Conservation (phyloP, 2,888 invertebrate species). For the Clistopyga incitator region DNA sequence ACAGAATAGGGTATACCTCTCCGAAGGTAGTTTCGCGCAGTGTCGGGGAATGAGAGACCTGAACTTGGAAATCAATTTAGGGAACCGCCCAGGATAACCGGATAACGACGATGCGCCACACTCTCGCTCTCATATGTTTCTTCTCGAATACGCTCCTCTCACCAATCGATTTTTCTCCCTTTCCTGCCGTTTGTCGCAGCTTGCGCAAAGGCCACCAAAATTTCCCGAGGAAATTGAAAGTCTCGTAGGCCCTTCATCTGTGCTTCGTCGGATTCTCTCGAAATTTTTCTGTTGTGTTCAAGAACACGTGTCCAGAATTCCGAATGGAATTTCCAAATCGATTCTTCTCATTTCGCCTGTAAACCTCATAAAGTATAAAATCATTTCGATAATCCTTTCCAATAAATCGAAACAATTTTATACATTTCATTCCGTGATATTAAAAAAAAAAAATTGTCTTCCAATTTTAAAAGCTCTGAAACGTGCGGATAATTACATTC, state of each 20-base stretch:
- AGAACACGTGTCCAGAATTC: no score
- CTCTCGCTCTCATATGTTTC: slow-evolving; percentile 55
- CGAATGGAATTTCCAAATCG: no score
- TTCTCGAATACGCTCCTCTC: slow-evolving; percentile 45
- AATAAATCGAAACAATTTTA: no score
- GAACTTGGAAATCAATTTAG: slow-evolving; percentile 82
- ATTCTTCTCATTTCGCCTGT: no score
- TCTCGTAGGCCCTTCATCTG: slow-evolving; percentile 54
- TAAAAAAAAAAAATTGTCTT: no score
- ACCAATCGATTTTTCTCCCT: slow-evolving; percentile 68
- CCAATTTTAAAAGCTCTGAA: no score
- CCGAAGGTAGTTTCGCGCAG: slow-evolving; percentile 57
- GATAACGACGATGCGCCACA: slow-evolving; percentile 73
- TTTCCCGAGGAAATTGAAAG: slow-evolving; percentile 73
- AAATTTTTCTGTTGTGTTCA: no score
- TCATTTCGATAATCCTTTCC: no score
- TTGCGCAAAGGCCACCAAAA: slow-evolving; percentile 50
- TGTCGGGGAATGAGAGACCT: slow-evolving; percentile 69
- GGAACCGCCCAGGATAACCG: slow-evolving; percentile 78
- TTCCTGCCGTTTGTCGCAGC: slow-evolving; percentile 55
- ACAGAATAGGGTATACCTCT: slow-evolving; percentile 55
- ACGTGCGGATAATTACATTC: no score
- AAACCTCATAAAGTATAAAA: no score
- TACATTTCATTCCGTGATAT: no score
- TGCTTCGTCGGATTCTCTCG: no score